Percentiles rank a stretch among this genome's conserved stretches.
Evolutionary conservation across 2,888 invertebrate genomes (phyloP).

Genomic region (Acrocyrtus sp.): DNA sequence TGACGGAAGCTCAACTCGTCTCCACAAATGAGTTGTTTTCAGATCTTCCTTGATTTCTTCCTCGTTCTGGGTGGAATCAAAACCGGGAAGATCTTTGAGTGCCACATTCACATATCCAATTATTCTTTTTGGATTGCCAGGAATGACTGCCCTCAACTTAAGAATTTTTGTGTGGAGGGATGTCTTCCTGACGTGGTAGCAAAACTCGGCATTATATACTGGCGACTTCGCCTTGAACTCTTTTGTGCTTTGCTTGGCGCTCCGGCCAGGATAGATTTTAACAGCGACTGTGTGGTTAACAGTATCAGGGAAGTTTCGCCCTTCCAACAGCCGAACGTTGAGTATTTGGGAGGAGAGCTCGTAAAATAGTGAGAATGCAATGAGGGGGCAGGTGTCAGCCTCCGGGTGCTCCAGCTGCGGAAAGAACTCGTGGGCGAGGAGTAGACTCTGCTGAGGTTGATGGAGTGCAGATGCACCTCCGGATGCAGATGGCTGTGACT

Average conservation of each 20-base stretch:
- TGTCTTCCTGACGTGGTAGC: slow-evolving; percentile 58
- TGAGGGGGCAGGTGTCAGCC: slow-evolving; percentile 42
- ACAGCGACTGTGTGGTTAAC: slow-evolving; percentile 55
- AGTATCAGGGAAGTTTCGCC: slow-evolving; percentile 57
- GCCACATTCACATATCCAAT: slow-evolving; percentile 61
- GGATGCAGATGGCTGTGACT: slow-evolving; percentile 37
- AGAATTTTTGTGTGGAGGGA: slow-evolving; percentile 59
- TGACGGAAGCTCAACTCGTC: slow-evolving; percentile 55
- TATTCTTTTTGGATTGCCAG: slow-evolving; percentile 49
- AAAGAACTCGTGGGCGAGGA: slow-evolving; percentile 59
- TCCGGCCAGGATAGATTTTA: slow-evolving; percentile 61
- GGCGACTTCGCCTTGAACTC: slow-evolving; percentile 55
- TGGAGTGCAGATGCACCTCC: neutral
- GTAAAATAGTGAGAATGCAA: slow-evolving; percentile 59
- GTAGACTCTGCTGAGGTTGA: slow-evolving; percentile 30
- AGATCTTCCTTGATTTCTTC: slow-evolving; percentile 51
- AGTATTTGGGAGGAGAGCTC: slow-evolving; percentile 56
- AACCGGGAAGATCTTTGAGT: slow-evolving; percentile 57
- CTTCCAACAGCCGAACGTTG: slow-evolving; percentile 57
- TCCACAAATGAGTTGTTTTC: slow-evolving; percentile 58
- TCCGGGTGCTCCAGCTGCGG: slow-evolving; percentile 58
- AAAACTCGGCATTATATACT: slow-evolving; percentile 61
- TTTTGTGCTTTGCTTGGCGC: slow-evolving; percentile 58
- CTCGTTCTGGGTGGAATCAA: slow-evolving; percentile 37
- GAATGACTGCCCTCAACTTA: slow-evolving; percentile 57